A percentile compares a stretch with the other conserved stretches of the same genome.
Evolutionary conservation across 2,797 vertebrate genomes (phyloP).

Genomic region (Acrossocheilus wenchowensis): DNA sequence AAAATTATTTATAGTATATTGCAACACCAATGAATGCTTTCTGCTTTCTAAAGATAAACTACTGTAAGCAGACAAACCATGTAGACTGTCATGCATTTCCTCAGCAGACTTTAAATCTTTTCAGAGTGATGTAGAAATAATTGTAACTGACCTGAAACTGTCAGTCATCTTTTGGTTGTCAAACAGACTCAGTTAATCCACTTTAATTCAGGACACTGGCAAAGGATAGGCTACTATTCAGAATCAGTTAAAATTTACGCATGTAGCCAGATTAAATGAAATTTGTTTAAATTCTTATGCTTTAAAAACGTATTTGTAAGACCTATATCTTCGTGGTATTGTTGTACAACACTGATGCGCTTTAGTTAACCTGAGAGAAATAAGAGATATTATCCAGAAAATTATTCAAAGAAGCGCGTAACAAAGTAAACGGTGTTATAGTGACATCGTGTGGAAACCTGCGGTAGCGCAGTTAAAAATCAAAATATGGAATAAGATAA

Average conservation of each 20-base stretch:
- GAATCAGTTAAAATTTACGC: neutral
- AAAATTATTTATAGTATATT: neutral
- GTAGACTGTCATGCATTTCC: neutral
- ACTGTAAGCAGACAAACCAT: neutral
- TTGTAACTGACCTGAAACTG: constrained; percentile 29
- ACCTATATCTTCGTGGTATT: neutral
- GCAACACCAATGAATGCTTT: neutral
- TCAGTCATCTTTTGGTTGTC: constrained; percentile 10
- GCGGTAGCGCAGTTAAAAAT: no score
- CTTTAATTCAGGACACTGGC: neutral
- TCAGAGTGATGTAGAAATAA: neutral
- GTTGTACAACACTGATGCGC: neutral
- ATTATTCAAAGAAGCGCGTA: neutral
- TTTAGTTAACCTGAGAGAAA: neutral
- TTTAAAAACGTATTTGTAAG: neutral
- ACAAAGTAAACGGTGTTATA: neutral
- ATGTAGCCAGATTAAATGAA: neutral
- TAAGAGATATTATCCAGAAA: neutral
- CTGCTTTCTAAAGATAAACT: neutral
- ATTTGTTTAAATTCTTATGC: neutral
- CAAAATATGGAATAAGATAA: neutral
- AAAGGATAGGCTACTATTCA: neutral
- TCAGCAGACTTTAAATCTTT: neutral
- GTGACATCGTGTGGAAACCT: neutral
- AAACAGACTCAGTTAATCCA: neutral